Conservation (phyloP, 2,888 invertebrate genomes). For the Cryptophagus acutangulus region DNA sequence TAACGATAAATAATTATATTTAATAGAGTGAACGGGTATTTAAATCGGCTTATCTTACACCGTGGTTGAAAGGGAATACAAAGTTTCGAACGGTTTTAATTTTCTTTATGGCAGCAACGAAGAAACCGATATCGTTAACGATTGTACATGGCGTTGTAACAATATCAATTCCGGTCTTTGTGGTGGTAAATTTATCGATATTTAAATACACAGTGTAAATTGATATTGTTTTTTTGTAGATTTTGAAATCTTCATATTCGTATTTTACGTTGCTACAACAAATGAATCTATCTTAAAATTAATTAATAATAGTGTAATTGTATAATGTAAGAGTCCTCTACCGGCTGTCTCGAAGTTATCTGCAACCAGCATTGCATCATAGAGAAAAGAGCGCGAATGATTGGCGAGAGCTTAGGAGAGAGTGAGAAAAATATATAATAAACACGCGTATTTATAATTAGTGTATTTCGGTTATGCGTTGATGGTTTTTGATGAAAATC, state of each 20-base stretch:
- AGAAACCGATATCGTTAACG: background rate
- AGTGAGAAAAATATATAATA: too few species aligned
- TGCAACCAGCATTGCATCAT: too few species aligned
- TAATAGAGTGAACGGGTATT: background rate
- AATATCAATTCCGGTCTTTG: background rate
- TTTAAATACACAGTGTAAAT: background rate
- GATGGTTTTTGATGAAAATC: too few species aligned
- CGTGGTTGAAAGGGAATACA: background rate
- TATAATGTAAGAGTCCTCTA: too few species aligned
- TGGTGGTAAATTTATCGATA: background rate
- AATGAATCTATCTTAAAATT: background rate
- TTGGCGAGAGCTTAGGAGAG: too few species aligned
- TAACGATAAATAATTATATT: background rate
- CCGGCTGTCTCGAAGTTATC: too few species aligned
- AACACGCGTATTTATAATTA: too few species aligned
- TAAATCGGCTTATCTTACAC: background rate
- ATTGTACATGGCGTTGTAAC: background rate
- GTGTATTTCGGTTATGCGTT: too few species aligned
- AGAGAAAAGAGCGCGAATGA: too few species aligned
- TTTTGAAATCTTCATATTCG: background rate
- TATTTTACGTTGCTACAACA: background rate
- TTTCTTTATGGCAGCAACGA: constrained; percentile 2
- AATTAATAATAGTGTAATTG: too few species aligned
- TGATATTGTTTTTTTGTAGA: background rate
- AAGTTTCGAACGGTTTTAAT: background rate